Conservation (phyloP, 2,797 vertebrate genomes). For the Clarias platycephalus region DNA sequence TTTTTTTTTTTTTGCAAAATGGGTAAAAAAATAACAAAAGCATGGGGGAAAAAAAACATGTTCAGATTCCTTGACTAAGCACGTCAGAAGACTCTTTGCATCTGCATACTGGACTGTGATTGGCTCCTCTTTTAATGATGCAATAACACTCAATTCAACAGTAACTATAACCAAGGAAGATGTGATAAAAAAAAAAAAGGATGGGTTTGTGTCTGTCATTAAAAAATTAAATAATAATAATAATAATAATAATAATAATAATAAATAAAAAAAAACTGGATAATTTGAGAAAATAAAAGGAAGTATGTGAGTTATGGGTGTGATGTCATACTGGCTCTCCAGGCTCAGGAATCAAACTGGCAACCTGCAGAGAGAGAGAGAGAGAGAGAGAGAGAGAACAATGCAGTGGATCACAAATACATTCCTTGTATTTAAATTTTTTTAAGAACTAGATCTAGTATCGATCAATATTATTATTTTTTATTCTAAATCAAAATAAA, state of each 20-base stretch:
- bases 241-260: too few species aligned
- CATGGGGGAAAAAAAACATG: background rate
- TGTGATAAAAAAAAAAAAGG: background rate
- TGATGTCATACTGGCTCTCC: slow-evolving; percentile 71
- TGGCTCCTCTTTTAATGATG: slow-evolving; percentile 1
- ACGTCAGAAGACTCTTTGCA: background rate
- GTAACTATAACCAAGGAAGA: background rate
- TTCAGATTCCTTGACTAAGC: background rate
- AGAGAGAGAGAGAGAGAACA: background rate
- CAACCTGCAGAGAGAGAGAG: slow-evolving; percentile 62
- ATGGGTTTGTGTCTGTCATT: background rate
- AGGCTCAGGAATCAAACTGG: slow-evolving; percentile 74
- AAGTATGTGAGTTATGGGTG: background rate
- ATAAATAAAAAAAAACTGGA: background rate
- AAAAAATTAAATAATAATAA: background rate
- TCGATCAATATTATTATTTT: background rate
- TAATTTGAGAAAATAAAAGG: background rate
- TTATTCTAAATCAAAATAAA: background rate
- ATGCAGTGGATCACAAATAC: background rate
- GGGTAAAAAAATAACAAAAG: background rate
- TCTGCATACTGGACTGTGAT: background rate
- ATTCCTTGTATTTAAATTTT: background rate
- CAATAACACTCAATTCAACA: background rate
- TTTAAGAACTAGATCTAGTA: background rate
- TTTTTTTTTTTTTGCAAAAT: too few species aligned